phyloP scores from a whole-genome alignment of 2,113 vertebrate species.

The Taxidea taxus region DNA sequence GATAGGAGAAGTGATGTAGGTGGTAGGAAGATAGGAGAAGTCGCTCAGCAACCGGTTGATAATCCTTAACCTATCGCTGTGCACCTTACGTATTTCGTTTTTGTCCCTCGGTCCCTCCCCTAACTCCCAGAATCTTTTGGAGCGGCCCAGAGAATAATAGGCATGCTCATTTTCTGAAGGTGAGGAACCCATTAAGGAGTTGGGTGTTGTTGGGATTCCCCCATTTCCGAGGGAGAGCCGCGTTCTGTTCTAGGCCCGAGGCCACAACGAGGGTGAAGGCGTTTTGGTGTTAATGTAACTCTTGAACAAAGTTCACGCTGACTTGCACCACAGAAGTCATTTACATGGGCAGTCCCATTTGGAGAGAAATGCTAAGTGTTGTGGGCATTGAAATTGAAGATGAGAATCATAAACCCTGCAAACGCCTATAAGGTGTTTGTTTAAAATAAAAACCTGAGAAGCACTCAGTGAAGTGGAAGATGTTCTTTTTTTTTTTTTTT shows the following conservation, averaged over 20 bases:
- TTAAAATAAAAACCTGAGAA: neutral
- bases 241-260: too few relatives aligned
- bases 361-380: neutral
- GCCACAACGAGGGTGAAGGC: neutral
- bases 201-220: neutral
- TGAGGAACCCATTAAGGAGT: neutral
- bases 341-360: neutral
- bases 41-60: neutral
- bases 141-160: neutral
- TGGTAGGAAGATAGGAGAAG: neutral
- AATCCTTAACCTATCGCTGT: neutral
- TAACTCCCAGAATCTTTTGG: slow-evolving; percentile 48
- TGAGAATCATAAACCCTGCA: neutral
- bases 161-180: neutral
- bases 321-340: neutral
- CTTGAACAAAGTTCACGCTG: neutral
- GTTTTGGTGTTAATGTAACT: neutral
- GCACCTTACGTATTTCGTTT: neutral
- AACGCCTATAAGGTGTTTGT: neutral
- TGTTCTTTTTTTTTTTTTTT: neutral
- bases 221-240: neutral
- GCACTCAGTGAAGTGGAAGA: neutral
- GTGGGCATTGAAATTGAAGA: neutral
- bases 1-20: neutral
- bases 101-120: neutral